These are phyloP conservation scores for Arctopsyche grandis DNA, from an alignment of 1,140 invertebrate genomes.

Conservation along the genomic window DNA sequence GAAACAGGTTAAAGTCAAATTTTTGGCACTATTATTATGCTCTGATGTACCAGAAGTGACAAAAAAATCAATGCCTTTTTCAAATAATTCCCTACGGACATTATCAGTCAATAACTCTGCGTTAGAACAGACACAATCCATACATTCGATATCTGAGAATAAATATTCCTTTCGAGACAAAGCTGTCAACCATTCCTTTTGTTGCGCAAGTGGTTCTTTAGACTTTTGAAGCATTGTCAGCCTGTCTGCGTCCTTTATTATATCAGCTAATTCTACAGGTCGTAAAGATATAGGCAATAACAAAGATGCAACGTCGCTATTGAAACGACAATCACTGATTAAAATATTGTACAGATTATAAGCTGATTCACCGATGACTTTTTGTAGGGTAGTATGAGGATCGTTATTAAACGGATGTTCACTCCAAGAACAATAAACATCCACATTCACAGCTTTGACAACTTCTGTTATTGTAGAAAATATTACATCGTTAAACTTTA, in stretches of 20 bases:
- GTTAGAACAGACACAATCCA: constrained; percentile 40
- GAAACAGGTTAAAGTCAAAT: constrained; percentile 32
- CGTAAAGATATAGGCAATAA: constrained; percentile 36
- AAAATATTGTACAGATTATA: constrained; percentile 41
- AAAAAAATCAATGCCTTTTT: constrained; percentile 28
- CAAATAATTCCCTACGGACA: constrained; percentile 14
- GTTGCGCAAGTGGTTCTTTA: background rate
- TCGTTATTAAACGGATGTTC: constrained; percentile 35
- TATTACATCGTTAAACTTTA: constrained; percentile 43
- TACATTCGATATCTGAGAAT: constrained; percentile 42
- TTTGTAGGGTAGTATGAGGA: constrained; percentile 41
- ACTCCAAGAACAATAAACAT: constrained; percentile 47
- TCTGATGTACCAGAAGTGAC: constrained; percentile 32
- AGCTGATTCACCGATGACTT: constrained; percentile 44
- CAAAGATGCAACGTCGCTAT: constrained; percentile 44
- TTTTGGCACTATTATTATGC: constrained; percentile 26
- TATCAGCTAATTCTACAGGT: constrained; percentile 43
- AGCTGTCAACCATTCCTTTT: constrained; percentile 43
- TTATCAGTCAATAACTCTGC: constrained; percentile 14
- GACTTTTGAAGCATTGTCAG: constrained; percentile 37
- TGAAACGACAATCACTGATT: constrained; percentile 32
- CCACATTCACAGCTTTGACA: constrained; percentile 44
- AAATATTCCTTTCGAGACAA: constrained; percentile 43
- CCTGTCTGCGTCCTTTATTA: constrained; percentile 38
- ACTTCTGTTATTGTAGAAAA: constrained; percentile 21